Evolutionary conservation across 1,140 invertebrate species (phyloP), one percentile per base, ranked within the genome.

Genomic region (Cotesia typhae): DNA sequence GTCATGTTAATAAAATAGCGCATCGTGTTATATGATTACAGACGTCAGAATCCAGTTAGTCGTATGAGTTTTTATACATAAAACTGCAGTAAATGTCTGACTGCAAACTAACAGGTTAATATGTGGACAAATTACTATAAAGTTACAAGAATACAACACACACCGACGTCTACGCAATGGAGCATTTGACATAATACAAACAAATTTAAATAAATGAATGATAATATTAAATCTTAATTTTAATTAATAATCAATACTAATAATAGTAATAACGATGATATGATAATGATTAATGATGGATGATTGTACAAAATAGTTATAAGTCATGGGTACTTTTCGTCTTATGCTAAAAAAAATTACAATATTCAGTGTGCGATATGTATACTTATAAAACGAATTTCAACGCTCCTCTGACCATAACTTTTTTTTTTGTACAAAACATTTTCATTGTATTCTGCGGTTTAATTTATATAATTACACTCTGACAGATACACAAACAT

Each of bases 11-110:
- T 57, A 60, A 70, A 70, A 61, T 70, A 63, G 47, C 47, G 47
- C 51, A 70, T 28, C 55, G 57, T 70, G 59, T 70, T 37, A 70
- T 70, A 61, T 70, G 68, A 60, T 70, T 70, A 17, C 68, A 70
- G 68, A 70, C 68, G 38, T 70, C 59, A 51, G 68, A 70, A 63
- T 51, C 68, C 55, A 70, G 68, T 70, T 70, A 70, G 68, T 70
- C 68, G 14, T 70, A 70, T 70, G 68, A 70, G 47, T 63, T 70
- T 63, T 70, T 70, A 63, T 70, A 70, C 68, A 36, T 41, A 41
- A 52, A 20, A 12, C 7, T n/a, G 61, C 20, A 17, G 20, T 20
- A 20, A 59, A 59, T 7, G 7, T 20, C 6, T 55, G 12, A 17
- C 14, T 17, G 5, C 52, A 55, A 14, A 60, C 4, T 60, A 4